Conservation (phyloP, 2,113 vertebrate species). For the Sporophila hypoxantha region DNA sequence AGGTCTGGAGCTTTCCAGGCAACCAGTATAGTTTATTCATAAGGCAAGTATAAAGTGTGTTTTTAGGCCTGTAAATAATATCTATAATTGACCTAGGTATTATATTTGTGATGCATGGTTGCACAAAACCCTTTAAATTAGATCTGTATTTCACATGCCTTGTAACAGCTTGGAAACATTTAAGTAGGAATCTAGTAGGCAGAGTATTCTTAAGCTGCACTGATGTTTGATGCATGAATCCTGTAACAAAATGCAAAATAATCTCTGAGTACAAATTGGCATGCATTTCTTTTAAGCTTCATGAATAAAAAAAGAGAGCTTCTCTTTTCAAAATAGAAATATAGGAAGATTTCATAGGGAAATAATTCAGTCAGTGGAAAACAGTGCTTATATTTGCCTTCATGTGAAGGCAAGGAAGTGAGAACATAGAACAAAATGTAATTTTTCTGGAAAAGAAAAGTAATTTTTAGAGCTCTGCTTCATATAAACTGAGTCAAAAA, state of each 20-base stretch:
- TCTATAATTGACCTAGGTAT: neutral
- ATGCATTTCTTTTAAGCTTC: neutral
- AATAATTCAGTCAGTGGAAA: neutral
- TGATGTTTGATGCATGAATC: neutral
- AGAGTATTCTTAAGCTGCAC: neutral
- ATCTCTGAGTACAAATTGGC: neutral
- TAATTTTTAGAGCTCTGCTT: neutral
- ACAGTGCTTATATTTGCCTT: neutral
- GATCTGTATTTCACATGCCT: neutral
- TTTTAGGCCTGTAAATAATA: slow-evolving; percentile 14
- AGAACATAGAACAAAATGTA: neutral
- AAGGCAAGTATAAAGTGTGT: neutral
- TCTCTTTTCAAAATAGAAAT: neutral
- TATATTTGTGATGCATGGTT: neutral
- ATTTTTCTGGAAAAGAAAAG: neutral
- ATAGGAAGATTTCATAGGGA: neutral
- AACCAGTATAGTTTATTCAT: neutral
- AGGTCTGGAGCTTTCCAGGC: neutral
- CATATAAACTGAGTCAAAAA: neutral
- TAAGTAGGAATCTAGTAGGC: neutral
- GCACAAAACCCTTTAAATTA: neutral
- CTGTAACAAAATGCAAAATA: neutral
- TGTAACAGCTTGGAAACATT: neutral
- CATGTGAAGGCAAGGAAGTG: neutral
- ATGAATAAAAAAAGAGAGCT: neutral